These are phyloP conservation scores for Zhuqinia jingwanae DNA, from an alignment of 2,888 invertebrate species.

Conservation along the genomic window DNA sequence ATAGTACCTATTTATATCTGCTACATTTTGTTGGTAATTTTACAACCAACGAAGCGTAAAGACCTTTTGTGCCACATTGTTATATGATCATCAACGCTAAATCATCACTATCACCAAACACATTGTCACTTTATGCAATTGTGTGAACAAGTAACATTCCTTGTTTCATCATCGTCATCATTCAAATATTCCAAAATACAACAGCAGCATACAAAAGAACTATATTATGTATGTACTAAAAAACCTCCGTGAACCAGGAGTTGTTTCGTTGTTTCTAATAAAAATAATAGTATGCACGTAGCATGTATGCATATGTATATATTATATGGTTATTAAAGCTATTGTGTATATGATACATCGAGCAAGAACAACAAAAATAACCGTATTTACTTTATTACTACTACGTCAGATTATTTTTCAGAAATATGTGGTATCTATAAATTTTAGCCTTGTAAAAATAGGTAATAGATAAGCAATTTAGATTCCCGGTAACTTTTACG, in stretches of 20 bases:
- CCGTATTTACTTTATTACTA: not conserved
- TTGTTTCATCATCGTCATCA: not conserved
- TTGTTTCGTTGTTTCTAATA: no score
- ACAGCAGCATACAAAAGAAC: not conserved
- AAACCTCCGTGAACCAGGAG: not conserved
- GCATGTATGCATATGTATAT: no score
- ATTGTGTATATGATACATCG: no score
- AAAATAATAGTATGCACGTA: no score
- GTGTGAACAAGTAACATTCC: not conserved
- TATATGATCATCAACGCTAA: not conserved
- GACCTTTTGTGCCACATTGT: not conserved
- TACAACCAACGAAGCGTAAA: slow-evolving; percentile 20
- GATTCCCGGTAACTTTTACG: no score
- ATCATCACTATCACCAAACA: not conserved
- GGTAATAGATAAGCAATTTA: no score
- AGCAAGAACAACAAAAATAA: no score
- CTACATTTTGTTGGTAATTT: not conserved
- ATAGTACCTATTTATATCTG: not conserved
- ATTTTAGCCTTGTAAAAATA: no score
- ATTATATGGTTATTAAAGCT: no score
- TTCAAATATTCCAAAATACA: not conserved
- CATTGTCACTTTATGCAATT: not conserved
- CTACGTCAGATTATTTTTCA: not conserved
- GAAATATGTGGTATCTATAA: not conserved
- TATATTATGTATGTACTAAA: not conserved